Percentiles rank a stretch among this genome's conserved stretches.
Evolutionary conservation across 1,140 invertebrate species (phyloP).

Genomic region (Amphibalanus amphitrite): DNA sequence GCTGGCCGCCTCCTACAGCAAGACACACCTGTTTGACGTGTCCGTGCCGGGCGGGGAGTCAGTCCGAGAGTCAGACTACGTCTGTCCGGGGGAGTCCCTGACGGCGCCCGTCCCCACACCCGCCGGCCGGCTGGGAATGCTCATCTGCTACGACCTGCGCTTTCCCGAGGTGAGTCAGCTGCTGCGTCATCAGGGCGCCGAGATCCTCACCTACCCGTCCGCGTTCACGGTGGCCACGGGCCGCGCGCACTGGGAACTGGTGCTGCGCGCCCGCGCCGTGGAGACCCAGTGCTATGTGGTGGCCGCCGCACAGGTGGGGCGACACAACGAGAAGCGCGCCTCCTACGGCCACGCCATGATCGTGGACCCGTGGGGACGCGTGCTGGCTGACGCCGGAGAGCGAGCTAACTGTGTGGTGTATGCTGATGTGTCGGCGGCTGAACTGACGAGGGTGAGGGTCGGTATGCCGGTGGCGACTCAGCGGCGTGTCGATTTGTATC

Average conservation of each 20-base stretch:
- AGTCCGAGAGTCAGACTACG: constrained; percentile 64
- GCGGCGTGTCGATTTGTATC: constrained; percentile 46
- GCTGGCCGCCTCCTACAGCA: constrained; percentile 58
- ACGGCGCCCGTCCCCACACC: constrained; percentile 53
- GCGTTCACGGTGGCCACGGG: constrained; percentile 88
- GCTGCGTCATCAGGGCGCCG: constrained; percentile 55
- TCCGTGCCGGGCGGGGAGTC: constrained; percentile 57
- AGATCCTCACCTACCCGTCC: constrained; percentile 82
- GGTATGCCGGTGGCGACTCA: constrained; percentile 78
- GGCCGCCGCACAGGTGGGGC: constrained; percentile 81
- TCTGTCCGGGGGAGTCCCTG: constrained; percentile 36
- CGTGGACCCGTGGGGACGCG: constrained; percentile 75
- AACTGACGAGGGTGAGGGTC: constrained; percentile 42
- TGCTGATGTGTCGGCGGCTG: constrained; percentile 51
- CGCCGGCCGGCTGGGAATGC: constrained; percentile 52
- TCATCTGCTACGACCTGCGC: constrained; percentile 83
- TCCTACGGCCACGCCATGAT: constrained; percentile 88
- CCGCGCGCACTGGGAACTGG: constrained; percentile 78
- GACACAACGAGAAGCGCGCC: constrained; percentile 65
- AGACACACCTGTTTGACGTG: constrained; percentile 86
- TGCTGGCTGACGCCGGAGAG: constrained; percentile 50
- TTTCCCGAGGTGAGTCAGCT: constrained; percentile 72
- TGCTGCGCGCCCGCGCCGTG: constrained; percentile 46
- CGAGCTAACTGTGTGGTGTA: constrained; percentile 35
- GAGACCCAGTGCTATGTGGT: constrained; percentile 88